Base-by-base conservation (phyloP, 1,140 invertebrate genomes). In the Araneus ventricosus region DNA sequence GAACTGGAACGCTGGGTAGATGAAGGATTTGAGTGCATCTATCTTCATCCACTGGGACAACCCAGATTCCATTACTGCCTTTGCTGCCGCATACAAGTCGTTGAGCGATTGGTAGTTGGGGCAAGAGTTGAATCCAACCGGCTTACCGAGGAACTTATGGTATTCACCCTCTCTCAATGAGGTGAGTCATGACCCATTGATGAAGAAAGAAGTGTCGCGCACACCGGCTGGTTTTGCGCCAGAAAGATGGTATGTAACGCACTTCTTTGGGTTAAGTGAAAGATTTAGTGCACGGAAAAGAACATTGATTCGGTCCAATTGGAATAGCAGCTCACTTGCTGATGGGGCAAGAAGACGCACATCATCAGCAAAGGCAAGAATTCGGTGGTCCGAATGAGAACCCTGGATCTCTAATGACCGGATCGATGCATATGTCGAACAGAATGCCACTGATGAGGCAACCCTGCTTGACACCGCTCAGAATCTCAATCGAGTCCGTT, bases 371-470 rank as follows among this genome's bases (percentile, higher is more conserved):
- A 61, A 89, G 3, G 88, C 39, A 7, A 89, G 39, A n/a, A 45
- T 24, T 0, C n/a, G 1, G 3, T 45, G 14, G 1, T n/a, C 8
- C 22, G 4, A 0, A 0, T 6, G 0, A 20, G 39, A 0, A 6
- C 37, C 4, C 4, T 75, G 70, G 7, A 57, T 3, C 0, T 30
- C 10, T 0, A 0, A 79, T 5, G 22, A 90, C 27, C 0, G 37
- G 63, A 17, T 80, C 63, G 1, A 89, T 75, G 63, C 94, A 95
- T 3, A 96, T 90, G 88, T 96, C 95, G 94, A 96, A 96, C 0
- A 95, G 92, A 0, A 96, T 82, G 0, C 95, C 95, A 75, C 95
- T 95, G 3, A 96, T 57, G 0, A 95, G 95, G 92, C 95, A 95
- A 4, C 96, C 95, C 90, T 96, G 95, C 22, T 94, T 94, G 0